These are phyloP conservation scores for Trachurus trachurus DNA, from an alignment of 2,797 vertebrate genomes.

Conservation along the genomic window DNA sequence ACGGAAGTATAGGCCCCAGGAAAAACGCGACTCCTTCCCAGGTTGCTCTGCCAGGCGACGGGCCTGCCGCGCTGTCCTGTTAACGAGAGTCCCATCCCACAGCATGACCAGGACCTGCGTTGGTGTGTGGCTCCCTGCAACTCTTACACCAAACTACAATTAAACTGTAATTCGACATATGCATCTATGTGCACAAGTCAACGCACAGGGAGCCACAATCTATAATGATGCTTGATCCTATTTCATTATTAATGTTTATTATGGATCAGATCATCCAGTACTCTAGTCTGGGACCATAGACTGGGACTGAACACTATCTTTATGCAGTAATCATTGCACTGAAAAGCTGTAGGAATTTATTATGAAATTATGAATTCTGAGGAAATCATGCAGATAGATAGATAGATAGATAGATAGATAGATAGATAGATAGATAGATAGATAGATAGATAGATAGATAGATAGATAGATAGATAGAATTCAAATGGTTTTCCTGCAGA, in stretches of 20 bases:
- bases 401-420: constrained; percentile 1
- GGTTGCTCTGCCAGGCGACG: constrained; percentile 52
- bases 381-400: too few relatives aligned
- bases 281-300: too few relatives aligned
- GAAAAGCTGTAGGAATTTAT: not conserved
- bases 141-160: not conserved
- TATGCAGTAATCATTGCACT: not conserved
- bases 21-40: constrained; percentile 62
- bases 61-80: constrained; percentile 42
- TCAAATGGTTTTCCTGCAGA: not conserved
- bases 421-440: constrained; percentile 3
- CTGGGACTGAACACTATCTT: too few relatives aligned
- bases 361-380: too few relatives aligned
- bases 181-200: not conserved
- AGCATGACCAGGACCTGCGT: not conserved
- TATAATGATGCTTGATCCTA: not conserved
- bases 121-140: not conserved
- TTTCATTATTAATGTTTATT: not conserved
- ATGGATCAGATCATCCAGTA: not conserved
- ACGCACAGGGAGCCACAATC: too few relatives aligned
- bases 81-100: constrained; percentile 12
- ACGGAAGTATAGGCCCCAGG: constrained; percentile 84
- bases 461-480: not conserved
- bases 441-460: constrained; percentile 1
- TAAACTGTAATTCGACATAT: not conserved